Percentiles rank a stretch among this genome's conserved stretches.
Conservation (phyloP, 2,797 vertebrate species). For the Pseudochirops cupreus region DNA sequence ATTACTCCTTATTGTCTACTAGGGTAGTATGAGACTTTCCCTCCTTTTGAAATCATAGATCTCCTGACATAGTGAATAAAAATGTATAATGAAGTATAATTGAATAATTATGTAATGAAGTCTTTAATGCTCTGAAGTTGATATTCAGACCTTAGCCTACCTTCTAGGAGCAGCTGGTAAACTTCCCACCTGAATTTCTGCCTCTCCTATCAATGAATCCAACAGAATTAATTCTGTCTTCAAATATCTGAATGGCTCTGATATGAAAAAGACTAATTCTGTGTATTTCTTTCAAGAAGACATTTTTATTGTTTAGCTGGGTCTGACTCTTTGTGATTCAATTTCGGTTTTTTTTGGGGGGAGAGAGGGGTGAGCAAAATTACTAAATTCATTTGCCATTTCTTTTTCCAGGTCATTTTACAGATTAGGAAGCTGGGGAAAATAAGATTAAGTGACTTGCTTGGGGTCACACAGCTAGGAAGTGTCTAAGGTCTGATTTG, state of each 20-base stretch:
- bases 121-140: not conserved
- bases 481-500: not conserved
- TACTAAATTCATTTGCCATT: not conserved
- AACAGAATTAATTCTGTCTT: not conserved
- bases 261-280: not conserved
- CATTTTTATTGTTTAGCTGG: not conserved
- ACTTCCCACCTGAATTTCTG: no score
- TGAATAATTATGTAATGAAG: not conserved
- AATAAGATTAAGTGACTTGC: not conserved
- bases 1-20: not conserved
- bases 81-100: not conserved
- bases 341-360: not conserved
- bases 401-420: not conserved
- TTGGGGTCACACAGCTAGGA: not conserved
- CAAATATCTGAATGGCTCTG: not conserved
- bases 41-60: not conserved
- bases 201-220: not conserved
- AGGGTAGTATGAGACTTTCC: not conserved
- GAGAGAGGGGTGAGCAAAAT: no score
- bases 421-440: no score
- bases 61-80: not conserved
- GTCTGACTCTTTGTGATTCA: not conserved
- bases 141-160: not conserved
- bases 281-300: not conserved
- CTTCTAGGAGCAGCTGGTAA: no score